phyloP scores from a whole-genome alignment of 2,113 vertebrate genomes.

The Trichechus manatus region DNA sequence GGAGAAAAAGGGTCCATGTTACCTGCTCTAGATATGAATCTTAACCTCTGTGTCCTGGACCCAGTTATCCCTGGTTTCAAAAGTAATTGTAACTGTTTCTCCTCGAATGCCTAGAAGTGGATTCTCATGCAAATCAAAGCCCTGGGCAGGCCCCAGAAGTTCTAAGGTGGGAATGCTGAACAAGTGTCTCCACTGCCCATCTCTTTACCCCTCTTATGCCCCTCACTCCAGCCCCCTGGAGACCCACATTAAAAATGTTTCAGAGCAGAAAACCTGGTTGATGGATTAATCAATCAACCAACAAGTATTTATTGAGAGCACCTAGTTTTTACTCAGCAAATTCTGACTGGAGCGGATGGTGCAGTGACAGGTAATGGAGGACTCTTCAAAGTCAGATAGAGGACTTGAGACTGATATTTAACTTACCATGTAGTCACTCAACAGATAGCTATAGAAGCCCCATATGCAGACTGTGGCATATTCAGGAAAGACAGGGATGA shows the following conservation, averaged over 20 bases:
- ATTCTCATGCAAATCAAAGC: background rate
- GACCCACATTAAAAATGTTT: slow-evolving; percentile 70
- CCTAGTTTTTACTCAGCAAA: slow-evolving; percentile 77
- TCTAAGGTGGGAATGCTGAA: slow-evolving; percentile 58
- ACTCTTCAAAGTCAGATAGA: slow-evolving; percentile 74
- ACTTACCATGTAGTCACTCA: rapidly evolving
- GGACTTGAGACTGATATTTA: background rate
- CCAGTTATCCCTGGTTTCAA: background rate
- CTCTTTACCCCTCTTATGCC: background rate
- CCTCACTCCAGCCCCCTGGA: background rate
- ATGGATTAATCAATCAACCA: slow-evolving; percentile 82
- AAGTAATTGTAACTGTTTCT: background rate
- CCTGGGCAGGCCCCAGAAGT: background rate
- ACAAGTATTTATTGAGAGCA: slow-evolving; percentile 79
- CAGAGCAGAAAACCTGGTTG: slow-evolving; percentile 69
- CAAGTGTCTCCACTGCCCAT: slow-evolving; percentile 26
- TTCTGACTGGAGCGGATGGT: slow-evolving; percentile 68
- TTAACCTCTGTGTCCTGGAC: background rate
- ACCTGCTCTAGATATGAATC: background rate
- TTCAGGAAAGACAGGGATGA: background rate
- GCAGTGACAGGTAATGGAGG: slow-evolving; percentile 52
- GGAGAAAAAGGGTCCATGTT: background rate
- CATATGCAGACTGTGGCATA: rapidly evolving
- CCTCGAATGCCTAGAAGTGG: background rate
- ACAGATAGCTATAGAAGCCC: background rate